These are phyloP conservation scores for Poecile atricapillus DNA, from an alignment of 2,113 vertebrate species.

Conservation along the genomic window DNA sequence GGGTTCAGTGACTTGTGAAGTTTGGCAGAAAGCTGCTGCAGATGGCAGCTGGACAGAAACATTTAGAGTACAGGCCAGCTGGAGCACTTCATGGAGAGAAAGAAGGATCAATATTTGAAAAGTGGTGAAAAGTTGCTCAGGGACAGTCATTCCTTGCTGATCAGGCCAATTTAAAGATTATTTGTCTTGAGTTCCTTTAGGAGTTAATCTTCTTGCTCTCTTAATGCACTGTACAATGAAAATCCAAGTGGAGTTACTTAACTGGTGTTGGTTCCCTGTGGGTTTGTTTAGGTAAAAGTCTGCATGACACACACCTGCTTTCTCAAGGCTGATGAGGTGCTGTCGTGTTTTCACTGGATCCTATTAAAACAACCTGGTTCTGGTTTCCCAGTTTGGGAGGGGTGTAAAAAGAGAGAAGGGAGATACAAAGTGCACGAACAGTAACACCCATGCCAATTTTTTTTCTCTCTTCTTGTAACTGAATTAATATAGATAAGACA, in stretches of 20 bases:
- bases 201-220: constrained; percentile 1
- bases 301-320: constrained; percentile 59
- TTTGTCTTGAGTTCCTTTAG: not conserved
- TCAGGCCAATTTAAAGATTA: not conserved
- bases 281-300: not conserved
- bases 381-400: not conserved
- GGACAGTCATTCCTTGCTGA: not conserved
- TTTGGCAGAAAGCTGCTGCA: not conserved
- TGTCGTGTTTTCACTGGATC: constrained; percentile 8
- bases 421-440: not conserved
- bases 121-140: not conserved
- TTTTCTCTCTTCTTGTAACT: not conserved
- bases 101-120: not conserved
- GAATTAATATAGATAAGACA: not conserved
- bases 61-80: not conserved
- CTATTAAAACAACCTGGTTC: constrained; percentile 47
- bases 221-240: not conserved
- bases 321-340: constrained; percentile 66
- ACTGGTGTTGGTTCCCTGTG: constrained; percentile 21
- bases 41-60: not conserved
- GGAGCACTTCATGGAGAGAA: not conserved
- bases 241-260: not conserved
- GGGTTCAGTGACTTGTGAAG: not conserved
- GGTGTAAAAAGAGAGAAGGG: not conserved
- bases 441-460: not conserved